Base-by-base conservation (phyloP, 2,888 invertebrate genomes). In the Plagiodera versicolora region DNA sequence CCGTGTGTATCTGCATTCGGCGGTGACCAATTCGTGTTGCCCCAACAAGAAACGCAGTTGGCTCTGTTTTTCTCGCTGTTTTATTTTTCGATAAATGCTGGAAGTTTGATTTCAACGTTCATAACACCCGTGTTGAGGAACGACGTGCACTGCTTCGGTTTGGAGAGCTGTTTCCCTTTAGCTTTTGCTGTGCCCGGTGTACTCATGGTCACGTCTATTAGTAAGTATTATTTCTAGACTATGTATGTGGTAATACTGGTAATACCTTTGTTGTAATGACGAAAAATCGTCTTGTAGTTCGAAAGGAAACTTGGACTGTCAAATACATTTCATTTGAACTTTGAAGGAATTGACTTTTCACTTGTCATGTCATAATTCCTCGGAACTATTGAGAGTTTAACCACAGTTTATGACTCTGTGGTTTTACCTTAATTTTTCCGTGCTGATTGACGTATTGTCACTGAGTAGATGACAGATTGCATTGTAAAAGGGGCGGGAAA, bases 1-100 rank as follows among this genome's bases (percentile, higher is more conserved):
- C 96, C 97, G 0, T 97, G 96, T 74, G 96, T 98, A 0, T 86
- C 94, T 0, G 94, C 97, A 0, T 97, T 98, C 78, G 98, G 97
- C 0, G 97, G 96, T 0, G 97, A 98, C 78, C 97, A 96, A 80
- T 95, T 96, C 79, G 83, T 86, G 50, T 70, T 92, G 50, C 92
- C 92, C 0, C 88, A 91, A 50, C 93, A 96, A 81, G 88, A 88
- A 70, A 82, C 82, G 70, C 89, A 92, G 75, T 81, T 96, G 61
- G 88, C 89, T 14, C 87, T 87, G 61, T 98, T 94, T 82, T 98
- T 98, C 82, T 96, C 96, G 0, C 81, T 96, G 0, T 98, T 97
- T 79, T 98, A 98, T 82, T 94, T 97, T 75, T 83, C 94, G 48
- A 97, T 98, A 75, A 98, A 97, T 79, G 87, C 89, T 0, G 97